These are phyloP conservation scores for Pomatorhinus ruficollis DNA, from an alignment of 2,113 vertebrate genomes.

Conservation along the genomic window DNA sequence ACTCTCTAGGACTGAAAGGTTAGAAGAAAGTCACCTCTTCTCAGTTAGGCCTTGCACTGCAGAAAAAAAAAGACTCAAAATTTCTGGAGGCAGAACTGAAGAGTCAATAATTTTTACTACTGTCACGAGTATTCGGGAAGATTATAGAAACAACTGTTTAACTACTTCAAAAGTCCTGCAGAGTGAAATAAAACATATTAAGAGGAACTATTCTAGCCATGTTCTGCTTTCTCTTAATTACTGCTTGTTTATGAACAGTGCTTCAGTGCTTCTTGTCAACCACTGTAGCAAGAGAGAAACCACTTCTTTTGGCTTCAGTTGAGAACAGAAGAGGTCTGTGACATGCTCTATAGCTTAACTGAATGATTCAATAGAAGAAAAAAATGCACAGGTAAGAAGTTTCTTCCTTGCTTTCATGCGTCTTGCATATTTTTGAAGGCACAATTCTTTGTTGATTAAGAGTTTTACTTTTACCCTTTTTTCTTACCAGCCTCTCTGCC, in stretches of 20 bases:
- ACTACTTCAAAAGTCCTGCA: background rate
- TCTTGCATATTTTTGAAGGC: background rate
- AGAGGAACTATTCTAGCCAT: background rate
- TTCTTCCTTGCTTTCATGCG: background rate
- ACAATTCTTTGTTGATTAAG: background rate
- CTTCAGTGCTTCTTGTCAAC: background rate
- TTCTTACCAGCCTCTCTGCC: constrained; percentile 2
- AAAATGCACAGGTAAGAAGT: background rate
- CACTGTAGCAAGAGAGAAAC: background rate
- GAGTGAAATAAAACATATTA: background rate
- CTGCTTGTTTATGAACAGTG: background rate
- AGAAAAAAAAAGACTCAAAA: background rate
- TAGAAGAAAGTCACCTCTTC: background rate
- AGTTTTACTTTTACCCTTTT: constrained; percentile 3
- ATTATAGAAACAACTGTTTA: background rate
- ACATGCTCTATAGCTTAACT: background rate
- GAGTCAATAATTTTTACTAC: background rate
- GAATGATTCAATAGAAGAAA: background rate
- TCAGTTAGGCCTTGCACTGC: background rate
- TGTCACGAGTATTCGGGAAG: background rate
- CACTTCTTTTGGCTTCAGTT: background rate
- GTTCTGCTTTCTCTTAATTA: background rate
- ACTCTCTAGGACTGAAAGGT: background rate
- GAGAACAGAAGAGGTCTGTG: background rate
- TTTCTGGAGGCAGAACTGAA: background rate